Evolutionary conservation across 2,888 invertebrate species (phyloP).

Genomic region (Disparrhopalites patrizii): DNA sequence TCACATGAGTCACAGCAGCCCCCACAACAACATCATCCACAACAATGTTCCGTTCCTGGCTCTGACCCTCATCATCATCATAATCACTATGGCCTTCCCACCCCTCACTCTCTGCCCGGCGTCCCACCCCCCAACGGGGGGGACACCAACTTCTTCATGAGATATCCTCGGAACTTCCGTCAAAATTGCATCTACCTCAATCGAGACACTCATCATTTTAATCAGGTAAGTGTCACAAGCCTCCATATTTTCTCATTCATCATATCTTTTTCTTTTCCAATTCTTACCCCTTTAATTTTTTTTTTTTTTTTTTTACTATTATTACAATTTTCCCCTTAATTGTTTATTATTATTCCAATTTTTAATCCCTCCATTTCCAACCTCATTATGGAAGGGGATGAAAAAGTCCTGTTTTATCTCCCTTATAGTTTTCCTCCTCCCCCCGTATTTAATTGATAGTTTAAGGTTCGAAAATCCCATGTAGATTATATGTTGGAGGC

Average conservation of each 20-base stretch:
- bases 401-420: no score
- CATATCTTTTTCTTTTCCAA: neutral
- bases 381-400: no score
- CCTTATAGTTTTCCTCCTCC: no score
- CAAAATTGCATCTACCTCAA: conserved; percentile 32
- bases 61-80: conserved; percentile 44
- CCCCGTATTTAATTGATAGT: no score
- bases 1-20: conserved; percentile 8
- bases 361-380: no score
- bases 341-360: no score
- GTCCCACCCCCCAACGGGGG: neutral
- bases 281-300: neutral
- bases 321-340: no score
- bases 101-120: conserved; percentile 9
- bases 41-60: conserved; percentile 22
- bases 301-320: neutral
- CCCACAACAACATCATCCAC: conserved; percentile 29
- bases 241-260: neutral
- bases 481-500: no score
- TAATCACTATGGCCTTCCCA: conserved; percentile 43
- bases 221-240: conserved; percentile 37
- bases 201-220: conserved; percentile 29
- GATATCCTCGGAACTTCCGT: conserved; percentile 27
- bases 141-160: conserved; percentile 23
- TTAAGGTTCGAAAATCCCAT: no score